A percentile compares a stretch with the other conserved stretches of the same genome.
phyloP scores from a whole-genome alignment of 2,888 invertebrate genomes.

The Amblyjoppa fuscipennis region DNA sequence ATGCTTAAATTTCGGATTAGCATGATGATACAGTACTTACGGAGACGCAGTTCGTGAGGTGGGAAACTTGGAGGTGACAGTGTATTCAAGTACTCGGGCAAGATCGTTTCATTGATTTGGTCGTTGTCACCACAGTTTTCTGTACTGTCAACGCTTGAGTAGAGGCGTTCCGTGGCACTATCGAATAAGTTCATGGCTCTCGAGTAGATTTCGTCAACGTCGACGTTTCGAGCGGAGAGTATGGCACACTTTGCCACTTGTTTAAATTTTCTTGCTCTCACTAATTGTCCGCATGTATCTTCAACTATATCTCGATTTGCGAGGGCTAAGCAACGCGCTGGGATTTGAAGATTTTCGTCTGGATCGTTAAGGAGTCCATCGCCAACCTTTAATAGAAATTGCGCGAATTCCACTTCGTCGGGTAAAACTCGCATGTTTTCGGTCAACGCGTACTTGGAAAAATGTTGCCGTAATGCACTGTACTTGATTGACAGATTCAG shows the following conservation, averaged over 20 bases:
- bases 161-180: constrained; percentile 48
- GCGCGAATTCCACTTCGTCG: constrained; percentile 65
- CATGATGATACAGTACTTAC: constrained; percentile 43
- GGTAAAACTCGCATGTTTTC: constrained; percentile 68
- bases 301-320: constrained; percentile 60
- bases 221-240: constrained; percentile 67
- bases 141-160: constrained; percentile 57
- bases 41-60: constrained; percentile 33
- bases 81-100: constrained; percentile 63
- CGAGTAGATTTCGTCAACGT: constrained; percentile 70
- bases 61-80: constrained; percentile 40
- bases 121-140: constrained; percentile 59
- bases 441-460: constrained; percentile 65
- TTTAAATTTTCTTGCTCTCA: constrained; percentile 56
- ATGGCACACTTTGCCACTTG: constrained; percentile 64
- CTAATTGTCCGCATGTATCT: constrained; percentile 58
- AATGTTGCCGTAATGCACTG: constrained; percentile 67
- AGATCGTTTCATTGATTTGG: constrained; percentile 46
- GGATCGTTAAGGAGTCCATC: constrained; percentile 67
- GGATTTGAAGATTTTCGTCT: constrained; percentile 61
- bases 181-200: constrained; percentile 64
- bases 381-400: constrained; percentile 68
- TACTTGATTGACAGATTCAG: constrained; percentile 71
- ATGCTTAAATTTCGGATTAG: constrained; percentile 49
- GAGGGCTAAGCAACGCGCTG: constrained; percentile 57